Evolutionary conservation across 1,140 invertebrate genomes (phyloP), one percentile per base, ranked within the genome.

Genomic region (Nylanderia fulva): DNA sequence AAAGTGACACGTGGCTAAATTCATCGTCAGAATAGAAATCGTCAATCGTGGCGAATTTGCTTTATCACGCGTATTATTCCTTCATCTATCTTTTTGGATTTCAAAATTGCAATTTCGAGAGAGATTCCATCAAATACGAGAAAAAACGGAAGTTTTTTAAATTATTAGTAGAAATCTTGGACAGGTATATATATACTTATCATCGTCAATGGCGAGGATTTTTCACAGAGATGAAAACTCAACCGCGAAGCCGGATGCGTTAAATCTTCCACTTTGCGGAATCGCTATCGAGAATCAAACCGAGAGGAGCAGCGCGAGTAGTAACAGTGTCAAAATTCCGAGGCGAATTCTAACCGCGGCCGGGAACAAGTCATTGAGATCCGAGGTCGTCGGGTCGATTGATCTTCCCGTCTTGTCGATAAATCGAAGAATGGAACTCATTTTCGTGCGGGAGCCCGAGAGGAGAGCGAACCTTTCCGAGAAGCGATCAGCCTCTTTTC

Each of bases 381-480:
- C 13, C n/a, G 42, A 56, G 74, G 56, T 76, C 72, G 54, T n/a
- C 18, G 29, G 54, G 58, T 39, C 36, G 74, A 42, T 79, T 61
- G 75, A 79, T 79, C 75, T 29, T 36, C 42, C 27, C 74, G 58
- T 64, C 60, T 79, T 52, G 29, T 66, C 75, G 61, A 79, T 79
- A 79, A 79, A 79, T 79, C 75, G 75, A 79, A 63, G 75, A 79
- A 79, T 79, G 61, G 75, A 79, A 79, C 61, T 79, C 75, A 79
- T 79, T 79, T 79, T 79, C 75, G 74, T 61, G 74, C 56, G 42
- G 75, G 29, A 45, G 45, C 54, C 60, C 75, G 45, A 64, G 45
- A 24, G 45, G 54, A 52, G 42, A 79, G 64, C n/a, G 29, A 39
- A 79, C 60, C 75, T 48, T 66, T 29, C 42, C 61, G 45, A 15